Evolutionary conservation across 35 echinoderm and acorn worm species (phyloP), one percentile per base, ranked within the genome.

Genomic region (Ophiothrix spiculata): DNA sequence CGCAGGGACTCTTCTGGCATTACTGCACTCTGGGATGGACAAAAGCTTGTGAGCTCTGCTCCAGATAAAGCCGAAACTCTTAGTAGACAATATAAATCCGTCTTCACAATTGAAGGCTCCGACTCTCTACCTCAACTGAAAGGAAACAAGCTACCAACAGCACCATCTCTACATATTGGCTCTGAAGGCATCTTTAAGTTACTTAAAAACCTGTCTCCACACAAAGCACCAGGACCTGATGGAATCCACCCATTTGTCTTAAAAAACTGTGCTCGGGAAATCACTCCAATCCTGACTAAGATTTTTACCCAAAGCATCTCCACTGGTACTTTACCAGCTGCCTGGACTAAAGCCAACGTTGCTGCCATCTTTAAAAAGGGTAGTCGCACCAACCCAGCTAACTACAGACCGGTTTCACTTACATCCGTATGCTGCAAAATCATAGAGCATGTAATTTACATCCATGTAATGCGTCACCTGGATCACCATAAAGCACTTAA

Each of bases 171-270:
- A 54, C 8, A 54, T 11, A 54, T n/a, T n/a, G 45, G 77, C 8
- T 6, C 6, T 33, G 38, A 33, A 38, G 77, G 34, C 6, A n/a
- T 79, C 33, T 4, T 10, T 79, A 79, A 79, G 34, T 17, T 36
- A 6, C 45, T 83, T 12, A 41, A 83, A 25, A 83, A 83, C 4
- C 28, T 83, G 56, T 83, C 81, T 36, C 81, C 39, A 56, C 39
- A 83, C 42, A 83, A 83, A 83, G 81, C 81, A 31, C 42, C 81
- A 38, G 19, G 79, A 14, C 6, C 79, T 39, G 79, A 81, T 33
- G 40, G 79, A 29, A 40, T 81, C 36, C 81, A 56, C 45, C 81
- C 11, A 56, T 56, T 83, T 83, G 81, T 83, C 6, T 31, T 83
- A 83, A 12, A 46, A 36, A 46, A 56, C 31, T 83, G 42, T 36